phyloP scores from a whole-genome alignment of 2,797 vertebrate genomes.

The Eleutherodactylus coqui region DNA sequence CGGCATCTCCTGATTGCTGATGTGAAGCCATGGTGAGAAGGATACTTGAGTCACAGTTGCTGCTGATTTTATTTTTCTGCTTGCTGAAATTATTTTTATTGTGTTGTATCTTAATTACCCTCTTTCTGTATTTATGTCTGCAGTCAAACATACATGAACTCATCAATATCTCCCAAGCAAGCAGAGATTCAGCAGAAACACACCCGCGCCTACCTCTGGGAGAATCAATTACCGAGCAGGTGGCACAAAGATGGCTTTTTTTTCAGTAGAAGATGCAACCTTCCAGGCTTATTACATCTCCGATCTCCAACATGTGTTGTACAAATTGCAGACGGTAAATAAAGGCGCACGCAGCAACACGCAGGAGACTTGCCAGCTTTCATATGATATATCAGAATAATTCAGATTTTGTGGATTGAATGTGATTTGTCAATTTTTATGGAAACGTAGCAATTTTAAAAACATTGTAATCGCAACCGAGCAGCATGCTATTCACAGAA shows the following conservation, averaged over 20 bases:
- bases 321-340: slow-evolving; percentile 15
- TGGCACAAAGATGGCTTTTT: slow-evolving; percentile 26
- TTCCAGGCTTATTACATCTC: slow-evolving; percentile 24
- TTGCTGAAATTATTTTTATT: slow-evolving; percentile 44
- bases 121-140: slow-evolving; percentile 47
- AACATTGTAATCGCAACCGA: background rate
- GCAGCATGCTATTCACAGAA: background rate
- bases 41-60: slow-evolving; percentile 42
- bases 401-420: too few relatives aligned
- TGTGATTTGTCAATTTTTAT: background rate
- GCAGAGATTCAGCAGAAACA: slow-evolving; percentile 26
- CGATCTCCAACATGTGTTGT: background rate
- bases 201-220: background rate
- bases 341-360: background rate
- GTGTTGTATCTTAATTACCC: slow-evolving; percentile 43
- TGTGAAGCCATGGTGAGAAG: slow-evolving; percentile 21
- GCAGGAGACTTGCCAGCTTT: background rate
- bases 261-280: background rate
- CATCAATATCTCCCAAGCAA: slow-evolving; percentile 36
- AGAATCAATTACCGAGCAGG: slow-evolving; percentile 31
- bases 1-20: slow-evolving; percentile 47
- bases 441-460: background rate
- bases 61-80: slow-evolving; percentile 47
- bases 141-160: slow-evolving; percentile 30
- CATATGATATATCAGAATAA: background rate